phyloP scores from a whole-genome alignment of 2,797 vertebrate genomes.

The Sylvia borin region DNA sequence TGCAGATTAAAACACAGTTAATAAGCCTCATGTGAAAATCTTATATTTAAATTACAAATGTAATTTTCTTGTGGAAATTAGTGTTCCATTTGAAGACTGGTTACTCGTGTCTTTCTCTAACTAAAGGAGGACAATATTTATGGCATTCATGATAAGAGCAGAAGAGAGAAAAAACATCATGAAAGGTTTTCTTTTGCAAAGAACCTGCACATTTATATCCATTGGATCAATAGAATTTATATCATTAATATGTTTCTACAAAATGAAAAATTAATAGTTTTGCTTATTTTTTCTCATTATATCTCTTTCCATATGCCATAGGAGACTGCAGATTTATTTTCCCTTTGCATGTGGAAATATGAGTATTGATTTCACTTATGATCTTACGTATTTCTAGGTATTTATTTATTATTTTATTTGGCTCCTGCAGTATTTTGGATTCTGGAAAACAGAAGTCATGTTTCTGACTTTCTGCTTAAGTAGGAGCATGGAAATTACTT shows the following conservation, averaged over 20 bases:
- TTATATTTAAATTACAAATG: constrained; percentile 58
- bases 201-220: constrained; percentile 25
- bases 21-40: constrained; percentile 44
- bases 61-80: constrained; percentile 33
- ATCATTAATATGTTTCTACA: not conserved
- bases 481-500: not conserved
- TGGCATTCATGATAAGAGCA: not conserved
- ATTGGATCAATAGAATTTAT: constrained; percentile 20
- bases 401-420: not conserved
- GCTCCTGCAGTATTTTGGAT: not conserved
- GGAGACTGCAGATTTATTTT: constrained; percentile 53
- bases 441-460: not conserved
- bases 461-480: not conserved
- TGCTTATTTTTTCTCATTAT: constrained; percentile 42
- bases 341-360: constrained; percentile 16
- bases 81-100: constrained; percentile 5
- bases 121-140: not conserved
- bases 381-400: constrained; percentile 5
- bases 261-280: constrained; percentile 49
- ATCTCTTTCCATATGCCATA: constrained; percentile 25
- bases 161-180: not conserved
- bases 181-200: constrained; percentile 39
- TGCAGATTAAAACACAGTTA: constrained; percentile 64
- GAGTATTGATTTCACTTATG: constrained; percentile 21
- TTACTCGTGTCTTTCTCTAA: constrained; percentile 1